phyloP scores from a whole-genome alignment of 2,113 vertebrate genomes.

The Dicrurus megarhynchus region DNA sequence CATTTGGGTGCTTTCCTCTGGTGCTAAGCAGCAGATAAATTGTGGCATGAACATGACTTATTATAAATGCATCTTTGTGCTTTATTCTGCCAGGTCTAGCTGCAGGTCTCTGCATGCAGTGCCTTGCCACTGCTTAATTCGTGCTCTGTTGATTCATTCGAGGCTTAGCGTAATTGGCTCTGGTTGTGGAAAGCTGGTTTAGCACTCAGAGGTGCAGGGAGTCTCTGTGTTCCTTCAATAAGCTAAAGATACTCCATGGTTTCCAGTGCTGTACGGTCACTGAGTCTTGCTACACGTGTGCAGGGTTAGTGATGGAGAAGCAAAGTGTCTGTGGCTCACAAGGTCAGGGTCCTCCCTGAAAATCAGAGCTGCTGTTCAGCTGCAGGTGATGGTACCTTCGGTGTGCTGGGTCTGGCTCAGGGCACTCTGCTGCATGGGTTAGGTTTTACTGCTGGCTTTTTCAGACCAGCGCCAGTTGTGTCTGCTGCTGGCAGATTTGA shows the following conservation, averaged over 20 bases:
- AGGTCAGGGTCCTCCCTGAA: background rate
- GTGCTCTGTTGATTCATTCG: constrained; percentile 30
- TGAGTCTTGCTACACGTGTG: background rate
- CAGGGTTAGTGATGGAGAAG: background rate
- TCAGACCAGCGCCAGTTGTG: background rate
- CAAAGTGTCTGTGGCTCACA: background rate
- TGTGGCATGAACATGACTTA: background rate
- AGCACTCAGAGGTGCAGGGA: background rate
- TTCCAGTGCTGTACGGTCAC: background rate
- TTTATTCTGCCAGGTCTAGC: constrained; percentile 18
- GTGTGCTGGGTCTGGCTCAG: background rate
- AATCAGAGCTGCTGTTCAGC: background rate
- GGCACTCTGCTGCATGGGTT: background rate
- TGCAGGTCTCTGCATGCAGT: constrained; percentile 55
- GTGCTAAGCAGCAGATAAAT: background rate
- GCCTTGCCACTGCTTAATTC: background rate
- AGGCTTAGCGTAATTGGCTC: constrained; percentile 26
- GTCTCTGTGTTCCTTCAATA: background rate
- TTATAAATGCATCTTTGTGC: background rate
- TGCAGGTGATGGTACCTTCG: background rate
- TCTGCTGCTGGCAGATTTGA: background rate
- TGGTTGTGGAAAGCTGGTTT: background rate
- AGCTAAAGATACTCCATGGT: background rate
- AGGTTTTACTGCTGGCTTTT: background rate
- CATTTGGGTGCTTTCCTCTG: background rate